A percentile compares a stretch with the other conserved stretches of the same genome.
Evolutionary conservation across 2,113 vertebrate genomes (phyloP).

Genomic region (Urocitellus parryii): DNA sequence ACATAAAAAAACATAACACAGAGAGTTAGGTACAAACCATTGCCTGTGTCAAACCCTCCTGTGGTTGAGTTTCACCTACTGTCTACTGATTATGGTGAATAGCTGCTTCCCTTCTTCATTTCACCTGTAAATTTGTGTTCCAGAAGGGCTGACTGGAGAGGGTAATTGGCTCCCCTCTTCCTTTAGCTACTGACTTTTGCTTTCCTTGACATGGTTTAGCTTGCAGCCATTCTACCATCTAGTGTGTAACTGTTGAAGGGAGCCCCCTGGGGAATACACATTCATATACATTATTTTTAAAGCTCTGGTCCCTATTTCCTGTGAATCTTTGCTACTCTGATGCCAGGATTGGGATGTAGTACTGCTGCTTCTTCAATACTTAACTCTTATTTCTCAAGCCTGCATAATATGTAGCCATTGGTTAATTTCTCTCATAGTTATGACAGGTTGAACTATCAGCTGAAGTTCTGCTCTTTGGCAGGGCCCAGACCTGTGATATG

Average conservation of each 20-base stretch:
- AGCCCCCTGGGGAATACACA: not conserved
- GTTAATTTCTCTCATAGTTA: not conserved
- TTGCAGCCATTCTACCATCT: not conserved
- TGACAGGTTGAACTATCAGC: not conserved
- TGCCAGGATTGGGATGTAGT: not conserved
- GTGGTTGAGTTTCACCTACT: not conserved
- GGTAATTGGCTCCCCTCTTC: constrained; percentile 11
- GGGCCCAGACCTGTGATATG: not conserved
- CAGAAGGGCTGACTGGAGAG: not conserved
- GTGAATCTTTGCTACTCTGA: constrained; percentile 34
- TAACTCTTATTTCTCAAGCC: constrained; percentile 35
- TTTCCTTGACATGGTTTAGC: constrained; percentile 40
- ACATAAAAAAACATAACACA: not conserved
- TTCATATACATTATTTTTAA: not conserved
- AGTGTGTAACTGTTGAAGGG: not conserved
- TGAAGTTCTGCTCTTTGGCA: not conserved
- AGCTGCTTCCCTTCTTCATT: constrained; percentile 6
- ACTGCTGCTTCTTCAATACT: not conserved
- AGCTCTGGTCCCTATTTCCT: not conserved
- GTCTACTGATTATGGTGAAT: not conserved
- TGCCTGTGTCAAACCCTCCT: not conserved
- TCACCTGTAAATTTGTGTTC: constrained; percentile 18
- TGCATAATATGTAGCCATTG: not conserved
- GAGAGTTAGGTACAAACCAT: not conserved
- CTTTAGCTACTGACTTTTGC: not conserved